These are phyloP conservation scores for Seriola quinqueradiata DNA, from an alignment of 2,113 vertebrate genomes.

Conservation along the genomic window DNA sequence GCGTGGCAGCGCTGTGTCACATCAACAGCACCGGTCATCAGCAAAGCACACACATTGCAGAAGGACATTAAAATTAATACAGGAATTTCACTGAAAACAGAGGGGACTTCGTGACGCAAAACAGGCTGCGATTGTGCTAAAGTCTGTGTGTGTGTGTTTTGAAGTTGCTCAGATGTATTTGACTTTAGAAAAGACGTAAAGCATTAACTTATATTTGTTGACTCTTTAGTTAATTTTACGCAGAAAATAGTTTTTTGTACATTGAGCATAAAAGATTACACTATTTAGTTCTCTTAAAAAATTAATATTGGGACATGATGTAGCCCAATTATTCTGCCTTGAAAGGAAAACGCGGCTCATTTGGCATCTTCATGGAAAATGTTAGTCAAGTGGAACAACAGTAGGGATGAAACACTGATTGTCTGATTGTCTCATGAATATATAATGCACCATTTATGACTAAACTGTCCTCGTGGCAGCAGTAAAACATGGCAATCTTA, in stretches of 20 bases:
- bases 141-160: neutral
- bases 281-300: constrained; percentile 17
- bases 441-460: constrained; percentile 76
- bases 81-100: constrained; percentile 8
- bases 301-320: constrained; percentile 27
- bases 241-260: neutral
- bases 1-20: constrained; percentile 61
- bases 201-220: neutral
- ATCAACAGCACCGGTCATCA: constrained; percentile 77
- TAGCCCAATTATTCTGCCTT: constrained; percentile 53
- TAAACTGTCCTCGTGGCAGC: constrained; percentile 73
- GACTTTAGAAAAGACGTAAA: neutral
- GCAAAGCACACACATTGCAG: constrained; percentile 39
- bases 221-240: neutral
- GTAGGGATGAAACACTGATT: constrained; percentile 70
- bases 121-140: neutral
- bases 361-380: constrained; percentile 54
- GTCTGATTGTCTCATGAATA: constrained; percentile 82
- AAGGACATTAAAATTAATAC: constrained; percentile 61
- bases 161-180: neutral
- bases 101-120: constrained; percentile 4
- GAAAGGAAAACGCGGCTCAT: constrained; percentile 55
- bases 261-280: neutral
- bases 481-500: constrained; percentile 77
- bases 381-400: constrained; percentile 69